Conservation (phyloP, 2,888 invertebrate species). For the Capitulum mitella region DNA sequence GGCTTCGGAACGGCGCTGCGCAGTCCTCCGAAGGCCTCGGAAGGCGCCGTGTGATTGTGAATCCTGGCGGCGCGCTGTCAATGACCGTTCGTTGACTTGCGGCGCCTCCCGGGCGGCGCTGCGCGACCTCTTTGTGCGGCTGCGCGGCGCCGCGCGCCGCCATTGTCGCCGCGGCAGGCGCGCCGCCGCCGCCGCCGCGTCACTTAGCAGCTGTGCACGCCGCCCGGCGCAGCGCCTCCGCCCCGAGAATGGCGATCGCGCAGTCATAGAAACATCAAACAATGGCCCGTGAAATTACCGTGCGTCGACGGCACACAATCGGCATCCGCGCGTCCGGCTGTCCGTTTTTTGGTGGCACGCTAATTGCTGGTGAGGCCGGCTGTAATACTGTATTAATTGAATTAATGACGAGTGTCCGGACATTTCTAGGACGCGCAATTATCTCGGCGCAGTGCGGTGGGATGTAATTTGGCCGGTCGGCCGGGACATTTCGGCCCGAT, state of each 20-base stretch:
- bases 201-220: neutral
- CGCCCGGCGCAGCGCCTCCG: neutral
- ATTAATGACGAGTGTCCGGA: conserved; percentile 1
- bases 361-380: neutral
- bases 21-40: too few relatives aligned
- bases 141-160: neutral
- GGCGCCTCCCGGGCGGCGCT: neutral
- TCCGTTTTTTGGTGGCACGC: neutral
- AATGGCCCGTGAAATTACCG: conserved; percentile 8
- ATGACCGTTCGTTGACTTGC: neutral
- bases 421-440: conserved; percentile 16
- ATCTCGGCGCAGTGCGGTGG: neutral
- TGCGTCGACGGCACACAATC: neutral
- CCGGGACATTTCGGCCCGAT: neutral
- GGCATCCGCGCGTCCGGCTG: neutral
- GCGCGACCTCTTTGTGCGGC: neutral
- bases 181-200: conserved; percentile 1
- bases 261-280: conserved; percentile 21
- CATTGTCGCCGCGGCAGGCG: neutral
- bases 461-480: neutral
- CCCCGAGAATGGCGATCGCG: neutral
- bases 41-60: too few relatives aligned
- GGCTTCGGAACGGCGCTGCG: too few relatives aligned
- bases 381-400: conserved; percentile 10
- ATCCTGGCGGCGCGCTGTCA: neutral